These are phyloP conservation scores for Lethocerus indicus DNA, from an alignment of 1,140 invertebrate species.

Conservation along the genomic window DNA sequence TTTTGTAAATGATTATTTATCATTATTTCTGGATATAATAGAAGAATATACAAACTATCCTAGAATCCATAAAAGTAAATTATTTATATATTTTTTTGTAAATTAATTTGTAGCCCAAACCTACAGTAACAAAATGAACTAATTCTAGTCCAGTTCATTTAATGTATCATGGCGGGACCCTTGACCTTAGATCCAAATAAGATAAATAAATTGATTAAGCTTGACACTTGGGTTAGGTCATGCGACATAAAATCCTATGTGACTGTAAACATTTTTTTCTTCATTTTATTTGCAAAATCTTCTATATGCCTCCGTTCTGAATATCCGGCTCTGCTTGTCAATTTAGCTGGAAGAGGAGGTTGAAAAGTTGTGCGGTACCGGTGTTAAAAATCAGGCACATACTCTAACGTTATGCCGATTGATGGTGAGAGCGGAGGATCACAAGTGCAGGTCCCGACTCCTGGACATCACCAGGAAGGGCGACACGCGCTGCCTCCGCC, in stretches of 20 bases:
- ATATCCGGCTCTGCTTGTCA: conserved; percentile 16
- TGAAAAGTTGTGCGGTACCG: conserved; percentile 45
- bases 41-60: too few species aligned
- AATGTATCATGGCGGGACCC: too few species aligned
- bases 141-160: too few species aligned
- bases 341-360: conserved; percentile 63
- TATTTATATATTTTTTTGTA: too few species aligned
- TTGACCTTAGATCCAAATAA: too few species aligned
- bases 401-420: conserved; percentile 74
- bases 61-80: too few species aligned
- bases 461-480: conserved; percentile 50
- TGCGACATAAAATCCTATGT: too few species aligned
- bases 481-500: conserved; percentile 59
- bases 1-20: not conserved
- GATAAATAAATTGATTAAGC: too few species aligned
- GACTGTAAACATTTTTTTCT: not conserved
- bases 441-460: conserved; percentile 43
- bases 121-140: too few species aligned
- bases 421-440: conserved; percentile 79
- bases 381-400: conserved; percentile 73
- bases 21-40: too few species aligned
- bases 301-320: not conserved
- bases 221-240: too few species aligned
- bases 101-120: too few species aligned
- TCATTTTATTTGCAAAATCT: not conserved